These are phyloP conservation scores for Stenopsyche tienmushanensis DNA, from an alignment of 1,140 invertebrate species.

Conservation along the genomic window DNA sequence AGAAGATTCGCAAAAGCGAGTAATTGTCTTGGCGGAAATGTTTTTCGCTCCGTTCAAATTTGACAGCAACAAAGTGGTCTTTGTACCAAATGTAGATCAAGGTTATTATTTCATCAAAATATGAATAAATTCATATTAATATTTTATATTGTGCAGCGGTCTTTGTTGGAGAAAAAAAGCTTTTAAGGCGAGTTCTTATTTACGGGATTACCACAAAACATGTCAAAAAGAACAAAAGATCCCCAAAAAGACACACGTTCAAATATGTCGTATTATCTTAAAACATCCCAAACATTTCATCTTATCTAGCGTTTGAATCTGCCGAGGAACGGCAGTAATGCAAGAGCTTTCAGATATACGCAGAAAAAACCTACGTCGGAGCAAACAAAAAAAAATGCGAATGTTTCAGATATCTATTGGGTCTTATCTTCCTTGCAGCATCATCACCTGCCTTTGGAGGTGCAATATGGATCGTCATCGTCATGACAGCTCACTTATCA, in stretches of 20 bases:
- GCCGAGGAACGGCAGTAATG: slow-evolving; percentile 3
- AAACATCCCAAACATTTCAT: slow-evolving; percentile 7
- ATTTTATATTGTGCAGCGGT: too few species aligned
- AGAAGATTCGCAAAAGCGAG: not conserved
- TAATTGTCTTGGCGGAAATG: not conserved
- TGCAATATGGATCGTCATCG: slow-evolving; percentile 11
- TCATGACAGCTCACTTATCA: not conserved
- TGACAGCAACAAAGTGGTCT: not conserved
- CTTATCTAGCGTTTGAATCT: not conserved
- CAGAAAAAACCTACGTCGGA: slow-evolving; percentile 1
- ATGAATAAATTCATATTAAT: too few species aligned
- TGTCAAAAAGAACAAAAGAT: slow-evolving; percentile 36
- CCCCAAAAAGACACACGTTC: slow-evolving; percentile 35
- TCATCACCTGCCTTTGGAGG: slow-evolving; percentile 14
- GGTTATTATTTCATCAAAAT: too few species aligned
- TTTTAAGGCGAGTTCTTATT: slow-evolving; percentile 21
- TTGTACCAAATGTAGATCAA: too few species aligned
- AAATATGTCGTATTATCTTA: slow-evolving; percentile 38
- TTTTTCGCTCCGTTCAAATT: not conserved
- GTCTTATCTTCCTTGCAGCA: slow-evolving; percentile 6
- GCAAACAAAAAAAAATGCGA: not conserved
- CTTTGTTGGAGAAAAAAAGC: slow-evolving; percentile 36
- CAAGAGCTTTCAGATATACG: not conserved
- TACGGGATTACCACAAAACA: slow-evolving; percentile 35
- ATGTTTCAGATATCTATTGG: slow-evolving; percentile 1